Base-by-base conservation (phyloP, 2,113 vertebrate species). In the Channa argus region DNA sequence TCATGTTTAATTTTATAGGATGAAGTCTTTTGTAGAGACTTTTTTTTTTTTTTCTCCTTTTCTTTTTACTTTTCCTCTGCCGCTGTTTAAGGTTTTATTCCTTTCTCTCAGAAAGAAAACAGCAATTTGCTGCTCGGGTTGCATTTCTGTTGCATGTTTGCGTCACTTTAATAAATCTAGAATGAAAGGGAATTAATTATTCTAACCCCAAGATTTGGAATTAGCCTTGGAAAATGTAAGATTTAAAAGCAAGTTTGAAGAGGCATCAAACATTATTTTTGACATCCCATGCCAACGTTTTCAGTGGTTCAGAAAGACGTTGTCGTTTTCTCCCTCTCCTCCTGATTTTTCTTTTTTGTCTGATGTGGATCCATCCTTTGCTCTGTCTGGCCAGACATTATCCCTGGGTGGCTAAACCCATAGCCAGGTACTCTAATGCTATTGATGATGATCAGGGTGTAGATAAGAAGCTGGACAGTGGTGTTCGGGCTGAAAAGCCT, bases 281-380 rank as follows among this genome's bases (percentile, higher is more conserved):
- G 54, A 74, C 49, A 45, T 53, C 15, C 14, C 47, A 55, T 62
- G 9, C 60, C 33, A 61, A 56, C 62, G 33, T 49, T 49, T 76
- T 11, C 38, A 75, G 82, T 38, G 38, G 55, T 68, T 82, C 39
- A 4, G 51, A 79, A 58, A 55, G 54, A 55, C 77, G 9, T 62
- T 50, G 71, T 72, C 67, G 34, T 63, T 47, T 41, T 68, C 10
- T 74, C 39, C 41, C 38, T 10, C 37, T 39, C 56, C 61, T 39
- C 10, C 37, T 34, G 9, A 36, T 11, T 50, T 38, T 8, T 34
- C 33, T 51, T 63, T 36, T 49, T 54, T 74, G 68, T 89, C 85
- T 88, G 85, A 89, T 86, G 85, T 83, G 70, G 82, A 67, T 83
- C 62, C 77, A 50, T 49, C 75, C 84, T 78, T 13, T 70, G 74